Conservation (phyloP, 2,113 vertebrate species). For the Sterrhoptilus dennistouni region DNA sequence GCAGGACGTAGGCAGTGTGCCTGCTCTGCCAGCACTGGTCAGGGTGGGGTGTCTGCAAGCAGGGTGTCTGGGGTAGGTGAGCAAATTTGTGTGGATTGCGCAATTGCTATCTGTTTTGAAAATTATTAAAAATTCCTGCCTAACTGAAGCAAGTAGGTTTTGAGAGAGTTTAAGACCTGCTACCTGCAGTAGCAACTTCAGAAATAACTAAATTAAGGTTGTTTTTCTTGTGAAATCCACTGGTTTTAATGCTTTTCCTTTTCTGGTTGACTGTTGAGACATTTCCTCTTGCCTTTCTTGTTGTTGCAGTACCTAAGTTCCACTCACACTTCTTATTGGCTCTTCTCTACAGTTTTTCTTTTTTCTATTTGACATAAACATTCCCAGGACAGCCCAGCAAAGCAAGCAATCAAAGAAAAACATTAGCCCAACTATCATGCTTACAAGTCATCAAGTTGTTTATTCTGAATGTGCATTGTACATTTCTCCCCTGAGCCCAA, state of each 20-base stretch:
- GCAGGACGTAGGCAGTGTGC: neutral
- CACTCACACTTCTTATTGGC: neutral
- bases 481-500: neutral
- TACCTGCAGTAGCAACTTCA: neutral
- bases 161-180: neutral
- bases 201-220: neutral
- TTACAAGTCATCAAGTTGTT: neutral
- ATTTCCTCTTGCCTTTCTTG: neutral
- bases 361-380: neutral
- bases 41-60: neutral
- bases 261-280: neutral
- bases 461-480: neutral
- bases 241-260: neutral
- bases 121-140: neutral
- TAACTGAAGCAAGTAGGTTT: neutral
- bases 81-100: neutral
- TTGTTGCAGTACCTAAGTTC: neutral
- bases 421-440: neutral
- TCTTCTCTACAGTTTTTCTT: neutral
- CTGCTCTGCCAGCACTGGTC: fast-evolving
- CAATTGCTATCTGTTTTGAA: neutral
- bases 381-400: neutral
- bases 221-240: neutral
- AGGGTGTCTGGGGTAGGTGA: neutral
- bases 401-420: neutral